Evolutionary conservation across 2,113 vertebrate genomes (phyloP).

Genomic region (Zonotrichia leucophrys): DNA sequence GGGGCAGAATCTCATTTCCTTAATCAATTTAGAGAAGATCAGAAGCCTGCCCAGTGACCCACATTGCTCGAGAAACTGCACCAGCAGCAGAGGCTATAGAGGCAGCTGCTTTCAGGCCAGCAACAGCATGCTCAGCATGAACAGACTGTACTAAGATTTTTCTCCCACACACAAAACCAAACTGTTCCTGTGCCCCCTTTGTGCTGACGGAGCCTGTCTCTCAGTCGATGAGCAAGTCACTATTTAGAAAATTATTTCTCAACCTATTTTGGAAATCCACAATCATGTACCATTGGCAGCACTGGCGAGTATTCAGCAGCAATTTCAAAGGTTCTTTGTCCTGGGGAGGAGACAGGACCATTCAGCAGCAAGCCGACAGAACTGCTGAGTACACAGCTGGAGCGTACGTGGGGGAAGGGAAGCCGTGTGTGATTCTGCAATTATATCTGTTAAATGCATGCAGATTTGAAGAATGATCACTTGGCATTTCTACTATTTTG

Average conservation of each 20-base stretch:
- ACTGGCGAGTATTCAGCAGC: not conserved
- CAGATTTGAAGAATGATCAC: not conserved
- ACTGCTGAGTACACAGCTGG: conserved; percentile 61
- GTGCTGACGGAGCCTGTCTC: conserved; percentile 37
- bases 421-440: not conserved
- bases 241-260: conserved; percentile 64
- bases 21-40: not conserved
- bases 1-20: not conserved
- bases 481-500: not conserved
- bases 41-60: conserved; percentile 30
- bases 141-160: conserved; percentile 59
- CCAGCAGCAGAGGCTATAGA: not conserved
- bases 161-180: conserved; percentile 61
- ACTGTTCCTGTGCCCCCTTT: conserved; percentile 50
- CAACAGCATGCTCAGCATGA: conserved; percentile 54
- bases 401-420: not conserved
- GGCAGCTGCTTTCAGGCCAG: conserved; percentile 55
- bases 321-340: conserved; percentile 64
- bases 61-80: not conserved
- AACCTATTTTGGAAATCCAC: conserved; percentile 41
- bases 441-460: not conserved
- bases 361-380: conserved; percentile 18
- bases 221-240: conserved; percentile 42
- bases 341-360: conserved; percentile 36
- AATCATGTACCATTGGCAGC: not conserved